Conservation (phyloP, 1,140 invertebrate genomes). For the Drosophila persimilis region DNA sequence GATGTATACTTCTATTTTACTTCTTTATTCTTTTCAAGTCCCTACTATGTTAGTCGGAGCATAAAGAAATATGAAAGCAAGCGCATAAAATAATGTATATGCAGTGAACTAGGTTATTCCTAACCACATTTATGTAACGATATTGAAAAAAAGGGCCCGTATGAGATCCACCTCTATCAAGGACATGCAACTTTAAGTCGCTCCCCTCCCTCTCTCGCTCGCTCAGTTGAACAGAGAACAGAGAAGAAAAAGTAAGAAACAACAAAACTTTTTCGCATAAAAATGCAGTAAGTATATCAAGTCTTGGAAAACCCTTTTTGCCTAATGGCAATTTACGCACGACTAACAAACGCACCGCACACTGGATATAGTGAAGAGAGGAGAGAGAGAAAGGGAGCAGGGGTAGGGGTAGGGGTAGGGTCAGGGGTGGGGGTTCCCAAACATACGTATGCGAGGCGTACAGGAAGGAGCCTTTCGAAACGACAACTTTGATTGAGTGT, state of each 20-base stretch:
- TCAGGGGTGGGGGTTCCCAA: background rate
- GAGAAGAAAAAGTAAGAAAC: slow-evolving; percentile 12
- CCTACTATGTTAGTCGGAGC: too few relatives aligned
- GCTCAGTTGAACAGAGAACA: slow-evolving; percentile 23
- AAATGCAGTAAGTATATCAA: slow-evolving; percentile 76
- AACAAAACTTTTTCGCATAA: slow-evolving; percentile 63
- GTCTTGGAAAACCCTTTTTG: slow-evolving; percentile 56
- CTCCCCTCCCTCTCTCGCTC: background rate
- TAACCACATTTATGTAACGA: background rate
- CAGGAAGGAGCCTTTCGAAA: slow-evolving; percentile 31
- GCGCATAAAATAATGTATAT: too few relatives aligned
- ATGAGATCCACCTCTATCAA: slow-evolving; percentile 44
- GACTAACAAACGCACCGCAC: slow-evolving; percentile 63
- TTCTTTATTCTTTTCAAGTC: too few relatives aligned
- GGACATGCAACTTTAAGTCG: slow-evolving; percentile 29
- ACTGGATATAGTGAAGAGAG: background rate
- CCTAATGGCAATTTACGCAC: slow-evolving; percentile 78
- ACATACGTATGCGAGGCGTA: slow-evolving; percentile 44
- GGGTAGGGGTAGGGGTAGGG: too few relatives aligned
- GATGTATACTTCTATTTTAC: too few relatives aligned
- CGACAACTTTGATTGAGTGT: slow-evolving; percentile 75
- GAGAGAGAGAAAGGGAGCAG: background rate
- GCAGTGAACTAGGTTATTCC: too few relatives aligned
- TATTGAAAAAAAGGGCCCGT: slow-evolving; percentile 14
- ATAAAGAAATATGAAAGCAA: too few relatives aligned